phyloP scores from a whole-genome alignment of 1,140 invertebrate species.

The Tetramorium parvispinum region DNA sequence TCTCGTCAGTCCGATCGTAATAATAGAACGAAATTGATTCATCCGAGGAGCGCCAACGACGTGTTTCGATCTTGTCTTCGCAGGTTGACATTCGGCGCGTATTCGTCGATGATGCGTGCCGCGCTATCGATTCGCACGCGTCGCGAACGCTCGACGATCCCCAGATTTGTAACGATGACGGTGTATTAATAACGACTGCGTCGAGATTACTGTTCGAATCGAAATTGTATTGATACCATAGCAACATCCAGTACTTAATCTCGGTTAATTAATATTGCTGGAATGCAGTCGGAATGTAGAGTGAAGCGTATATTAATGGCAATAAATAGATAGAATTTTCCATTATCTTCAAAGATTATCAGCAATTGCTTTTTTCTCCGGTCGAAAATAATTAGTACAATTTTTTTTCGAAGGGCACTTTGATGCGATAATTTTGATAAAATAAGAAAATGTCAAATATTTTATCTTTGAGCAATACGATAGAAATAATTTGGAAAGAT shows the following conservation, averaged over 20 bases:
- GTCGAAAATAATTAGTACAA: not conserved
- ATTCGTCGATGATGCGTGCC: conserved; percentile 10
- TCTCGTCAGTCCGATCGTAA: conserved; percentile 76
- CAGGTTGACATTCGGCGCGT: conserved; percentile 39
- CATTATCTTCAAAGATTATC: not conserved
- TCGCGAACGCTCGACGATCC: not conserved
- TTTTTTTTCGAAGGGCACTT: not conserved
- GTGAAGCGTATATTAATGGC: not conserved
- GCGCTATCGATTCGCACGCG: conserved; percentile 8
- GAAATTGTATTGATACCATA: not conserved
- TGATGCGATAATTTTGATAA: not conserved
- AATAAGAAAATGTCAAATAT: not conserved
- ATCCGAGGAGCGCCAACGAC: conserved; percentile 63
- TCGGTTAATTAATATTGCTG: not conserved
- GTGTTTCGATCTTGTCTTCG: conserved; percentile 41
- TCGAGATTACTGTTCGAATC: not conserved
- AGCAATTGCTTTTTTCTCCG: not conserved
- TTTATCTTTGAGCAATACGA: not conserved
- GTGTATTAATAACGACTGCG: not conserved
- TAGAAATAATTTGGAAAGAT: not conserved
- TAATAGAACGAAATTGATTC: conserved; percentile 81
- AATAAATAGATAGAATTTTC: not conserved
- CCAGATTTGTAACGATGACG: not conserved
- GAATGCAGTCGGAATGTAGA: not conserved
- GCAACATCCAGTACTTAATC: not conserved